Evolutionary conservation across 2,888 invertebrate genomes (phyloP).

Genomic region (Merodon equestris): DNA sequence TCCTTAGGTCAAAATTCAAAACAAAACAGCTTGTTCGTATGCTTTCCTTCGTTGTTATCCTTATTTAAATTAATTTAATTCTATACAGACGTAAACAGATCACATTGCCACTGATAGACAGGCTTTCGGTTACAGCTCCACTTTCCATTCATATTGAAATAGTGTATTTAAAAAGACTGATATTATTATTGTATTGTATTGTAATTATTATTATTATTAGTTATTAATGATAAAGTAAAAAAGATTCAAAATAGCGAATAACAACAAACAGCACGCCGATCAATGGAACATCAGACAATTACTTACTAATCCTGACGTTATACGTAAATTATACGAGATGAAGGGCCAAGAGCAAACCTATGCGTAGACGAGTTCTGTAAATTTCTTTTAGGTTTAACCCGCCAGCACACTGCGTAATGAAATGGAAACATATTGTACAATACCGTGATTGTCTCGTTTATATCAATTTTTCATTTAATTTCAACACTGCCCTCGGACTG

Average conservation of each 20-base stretch:
- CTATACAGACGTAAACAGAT: constrained; percentile 15
- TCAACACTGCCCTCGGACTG: no score
- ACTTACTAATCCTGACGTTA: no score
- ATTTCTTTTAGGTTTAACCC: no score
- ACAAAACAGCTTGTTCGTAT: constrained; percentile 10
- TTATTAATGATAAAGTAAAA: constrained; percentile 31
- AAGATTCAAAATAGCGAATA: constrained; percentile 34
- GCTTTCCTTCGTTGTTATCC: neutral
- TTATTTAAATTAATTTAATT: neutral
- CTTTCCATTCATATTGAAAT: constrained; percentile 65
- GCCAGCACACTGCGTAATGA: neutral
- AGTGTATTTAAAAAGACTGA: constrained; percentile 69
- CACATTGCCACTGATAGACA: constrained; percentile 17
- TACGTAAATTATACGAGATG: no score
- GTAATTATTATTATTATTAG: constrained; percentile 62
- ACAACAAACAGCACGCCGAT: constrained; percentile 42
- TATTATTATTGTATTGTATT: constrained; percentile 68
- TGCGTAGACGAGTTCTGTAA: no score
- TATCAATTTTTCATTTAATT: no score
- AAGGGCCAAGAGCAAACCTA: no score
- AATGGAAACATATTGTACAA: constrained; percentile 10
- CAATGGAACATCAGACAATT: neutral
- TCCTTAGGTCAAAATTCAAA: constrained; percentile 59
- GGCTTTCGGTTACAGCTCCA: constrained; percentile 61
- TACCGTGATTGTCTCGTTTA: neutral